These are phyloP conservation scores for Acrocephalus kingi DNA, from an alignment of 2,113 vertebrate genomes.

Conservation along the genomic window DNA sequence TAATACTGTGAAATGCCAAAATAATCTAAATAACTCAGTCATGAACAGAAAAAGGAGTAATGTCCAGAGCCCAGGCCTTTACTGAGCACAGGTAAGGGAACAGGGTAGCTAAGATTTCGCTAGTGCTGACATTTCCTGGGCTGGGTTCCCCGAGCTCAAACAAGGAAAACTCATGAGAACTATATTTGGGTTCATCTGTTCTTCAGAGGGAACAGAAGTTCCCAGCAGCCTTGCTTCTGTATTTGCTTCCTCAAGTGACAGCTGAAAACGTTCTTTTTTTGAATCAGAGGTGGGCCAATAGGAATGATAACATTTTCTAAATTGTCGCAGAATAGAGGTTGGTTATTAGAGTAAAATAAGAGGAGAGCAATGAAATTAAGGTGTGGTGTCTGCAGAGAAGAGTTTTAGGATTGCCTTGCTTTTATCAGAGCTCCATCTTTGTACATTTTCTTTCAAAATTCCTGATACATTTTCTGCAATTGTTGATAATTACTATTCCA, in stretches of 20 bases:
- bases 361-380: background rate
- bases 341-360: background rate
- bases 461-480: background rate
- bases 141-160: background rate
- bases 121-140: background rate
- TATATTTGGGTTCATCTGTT: background rate
- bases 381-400: background rate
- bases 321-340: background rate
- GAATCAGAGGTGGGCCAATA: background rate
- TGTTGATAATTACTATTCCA: background rate
- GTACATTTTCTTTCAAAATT: background rate
- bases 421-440: background rate
- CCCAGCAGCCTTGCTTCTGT: background rate
- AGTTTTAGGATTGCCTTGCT: background rate
- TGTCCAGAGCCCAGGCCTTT: background rate
- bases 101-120: background rate
- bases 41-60: background rate
- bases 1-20: background rate
- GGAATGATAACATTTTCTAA: background rate
- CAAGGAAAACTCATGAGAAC: background rate
- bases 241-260: background rate
- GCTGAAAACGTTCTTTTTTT: background rate
- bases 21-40: background rate
- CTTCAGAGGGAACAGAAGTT: background rate
- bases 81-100: background rate